Evolutionary conservation across 2,888 invertebrate species (phyloP).

Genomic region (Drosophila recens): DNA sequence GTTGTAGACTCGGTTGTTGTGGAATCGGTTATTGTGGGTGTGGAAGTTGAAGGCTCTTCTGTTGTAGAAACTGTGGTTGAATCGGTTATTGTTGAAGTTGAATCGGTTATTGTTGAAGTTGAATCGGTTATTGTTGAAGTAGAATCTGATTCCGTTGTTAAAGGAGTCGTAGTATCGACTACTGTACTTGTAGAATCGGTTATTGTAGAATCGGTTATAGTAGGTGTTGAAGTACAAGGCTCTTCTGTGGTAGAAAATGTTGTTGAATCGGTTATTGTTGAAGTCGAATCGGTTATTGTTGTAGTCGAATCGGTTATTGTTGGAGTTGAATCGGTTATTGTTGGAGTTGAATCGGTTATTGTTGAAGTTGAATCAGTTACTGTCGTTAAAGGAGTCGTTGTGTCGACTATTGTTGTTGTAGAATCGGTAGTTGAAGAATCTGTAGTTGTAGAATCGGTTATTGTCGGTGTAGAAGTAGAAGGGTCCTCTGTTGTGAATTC

Average conservation of each 20-base stretch:
- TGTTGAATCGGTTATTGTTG: constrained; percentile 19
- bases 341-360: background rate
- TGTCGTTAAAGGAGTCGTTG: constrained; percentile 24
- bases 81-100: constrained; percentile 6
- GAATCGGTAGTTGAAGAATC: background rate
- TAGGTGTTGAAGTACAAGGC: constrained; percentile 21
- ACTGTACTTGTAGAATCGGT: background rate
- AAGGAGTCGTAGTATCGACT: background rate
- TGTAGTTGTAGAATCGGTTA: constrained; percentile 5
- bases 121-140: constrained; percentile 10
- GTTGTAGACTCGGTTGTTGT: constrained; percentile 8
- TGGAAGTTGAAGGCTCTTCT: constrained; percentile 5
- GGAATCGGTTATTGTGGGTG: constrained; percentile 8
- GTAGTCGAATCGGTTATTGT: constrained; percentile 17
- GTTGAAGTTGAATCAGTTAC: constrained; percentile 17
- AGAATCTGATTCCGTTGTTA: background rate
- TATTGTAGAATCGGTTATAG: constrained; percentile 7
- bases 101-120: constrained; percentile 14
- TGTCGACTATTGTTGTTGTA: constrained; percentile 3
- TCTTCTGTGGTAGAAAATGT: constrained; percentile 24
- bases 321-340: background rate
- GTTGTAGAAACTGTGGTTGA: constrained; percentile 30
- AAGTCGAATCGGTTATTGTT: constrained; percentile 1
- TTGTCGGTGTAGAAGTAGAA: constrained; percentile 10
- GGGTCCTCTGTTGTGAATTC: background rate